Conservation (phyloP, 2,797 vertebrate genomes). For the Adrianichthys oophorus region DNA sequence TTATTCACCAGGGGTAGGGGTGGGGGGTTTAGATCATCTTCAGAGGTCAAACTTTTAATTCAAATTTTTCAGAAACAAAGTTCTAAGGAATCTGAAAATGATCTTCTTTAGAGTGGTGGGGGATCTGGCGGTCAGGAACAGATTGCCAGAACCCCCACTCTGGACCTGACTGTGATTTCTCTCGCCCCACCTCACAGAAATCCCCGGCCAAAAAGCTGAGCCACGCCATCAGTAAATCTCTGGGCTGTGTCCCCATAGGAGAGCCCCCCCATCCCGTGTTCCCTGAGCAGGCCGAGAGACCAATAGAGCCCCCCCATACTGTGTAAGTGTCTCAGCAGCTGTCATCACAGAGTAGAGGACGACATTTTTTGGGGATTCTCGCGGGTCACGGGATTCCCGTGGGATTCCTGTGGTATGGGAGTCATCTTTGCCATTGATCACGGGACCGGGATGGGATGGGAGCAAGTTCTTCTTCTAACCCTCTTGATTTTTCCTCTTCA, state of each 20-base stretch:
- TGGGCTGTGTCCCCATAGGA: constrained; percentile 93
- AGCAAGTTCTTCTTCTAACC: no score
- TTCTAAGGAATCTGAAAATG: no score
- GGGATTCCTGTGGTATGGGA: no score
- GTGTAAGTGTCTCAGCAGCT: constrained; percentile 82
- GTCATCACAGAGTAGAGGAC: neutral
- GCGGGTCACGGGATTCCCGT: no score
- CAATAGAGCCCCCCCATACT: constrained; percentile 90
- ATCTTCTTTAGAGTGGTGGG: no score
- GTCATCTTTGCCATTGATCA: no score
- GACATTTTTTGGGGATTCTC: no score
- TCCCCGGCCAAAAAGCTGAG: constrained; percentile 99
- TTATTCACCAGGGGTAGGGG: no score
- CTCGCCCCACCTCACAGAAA: constrained; percentile 82
- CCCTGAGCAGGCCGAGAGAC: constrained; percentile 93
- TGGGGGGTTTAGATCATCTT: no score
- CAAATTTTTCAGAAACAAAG: neutral
- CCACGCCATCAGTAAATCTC: constrained; percentile 96
- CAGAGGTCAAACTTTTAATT: neutral
- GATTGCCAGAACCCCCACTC: neutral
- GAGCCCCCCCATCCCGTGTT: constrained; percentile 92
- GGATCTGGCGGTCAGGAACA: no score
- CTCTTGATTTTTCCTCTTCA: no score
- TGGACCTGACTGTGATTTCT: neutral
- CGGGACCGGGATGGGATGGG: no score